Conservation (phyloP, 2,888 invertebrate genomes). For the Ecdyonurus torrentis region DNA sequence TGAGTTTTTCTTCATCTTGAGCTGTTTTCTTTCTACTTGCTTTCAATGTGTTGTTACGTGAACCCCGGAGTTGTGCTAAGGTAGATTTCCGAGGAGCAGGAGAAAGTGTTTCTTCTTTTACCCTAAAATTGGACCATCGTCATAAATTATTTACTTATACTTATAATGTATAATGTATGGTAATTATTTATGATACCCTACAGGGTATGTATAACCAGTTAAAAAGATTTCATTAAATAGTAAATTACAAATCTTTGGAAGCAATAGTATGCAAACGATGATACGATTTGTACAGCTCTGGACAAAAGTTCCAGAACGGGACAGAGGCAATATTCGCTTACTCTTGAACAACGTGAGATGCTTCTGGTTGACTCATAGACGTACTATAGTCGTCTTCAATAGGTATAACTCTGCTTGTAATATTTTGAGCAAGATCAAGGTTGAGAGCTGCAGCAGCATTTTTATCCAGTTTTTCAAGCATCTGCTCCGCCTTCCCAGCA, state of each 20-base stretch:
- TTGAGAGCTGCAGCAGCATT: slow-evolving; percentile 47
- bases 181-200: too few relatives aligned
- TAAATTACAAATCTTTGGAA: too few relatives aligned
- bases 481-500: slow-evolving; percentile 55
- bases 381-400: background rate
- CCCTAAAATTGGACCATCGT: too few relatives aligned
- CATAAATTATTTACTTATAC: too few relatives aligned
- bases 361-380: background rate
- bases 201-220: too few relatives aligned
- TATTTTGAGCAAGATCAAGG: background rate
- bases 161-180: too few relatives aligned
- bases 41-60: background rate
- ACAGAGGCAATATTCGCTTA: too few relatives aligned
- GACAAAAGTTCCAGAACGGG: too few relatives aligned
- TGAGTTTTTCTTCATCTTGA: background rate
- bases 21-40: background rate
- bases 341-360: background rate
- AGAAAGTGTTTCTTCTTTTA: background rate
- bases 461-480: slow-evolving; percentile 57
- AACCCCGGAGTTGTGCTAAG: background rate
- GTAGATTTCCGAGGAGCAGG: background rate
- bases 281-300: too few relatives aligned
- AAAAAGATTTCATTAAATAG: too few relatives aligned
- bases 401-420: background rate
- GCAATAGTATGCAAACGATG: too few relatives aligned